Evolutionary conservation across 2,888 invertebrate genomes (phyloP).

Genomic region (Pristionchus entomophagus): DNA sequence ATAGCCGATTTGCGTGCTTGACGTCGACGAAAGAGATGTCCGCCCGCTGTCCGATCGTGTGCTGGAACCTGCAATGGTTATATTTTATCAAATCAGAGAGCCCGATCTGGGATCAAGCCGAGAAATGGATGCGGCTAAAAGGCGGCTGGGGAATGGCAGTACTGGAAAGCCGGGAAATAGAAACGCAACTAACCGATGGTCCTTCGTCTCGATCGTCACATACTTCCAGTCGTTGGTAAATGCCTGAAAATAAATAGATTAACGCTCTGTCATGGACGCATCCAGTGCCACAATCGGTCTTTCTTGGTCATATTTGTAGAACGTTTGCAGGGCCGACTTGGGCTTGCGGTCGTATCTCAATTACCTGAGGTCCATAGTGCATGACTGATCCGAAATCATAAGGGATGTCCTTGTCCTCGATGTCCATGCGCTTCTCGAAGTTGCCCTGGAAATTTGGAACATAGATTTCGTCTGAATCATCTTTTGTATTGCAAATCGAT

Average conservation of each 20-base stretch:
- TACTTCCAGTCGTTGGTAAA: constrained; percentile 64
- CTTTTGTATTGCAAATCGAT: too few species aligned
- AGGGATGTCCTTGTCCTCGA: constrained; percentile 59
- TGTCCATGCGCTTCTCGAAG: constrained; percentile 61
- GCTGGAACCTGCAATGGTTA: constrained; percentile 53
- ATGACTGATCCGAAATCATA: constrained; percentile 66
- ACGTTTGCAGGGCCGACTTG: too few species aligned
- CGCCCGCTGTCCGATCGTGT: constrained; percentile 66
- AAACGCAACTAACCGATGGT: too few species aligned
- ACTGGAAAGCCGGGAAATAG: too few species aligned
- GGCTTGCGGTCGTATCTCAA: too few species aligned
- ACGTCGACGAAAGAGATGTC: constrained; percentile 67
- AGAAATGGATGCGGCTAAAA: too few species aligned
- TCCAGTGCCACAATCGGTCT: too few species aligned
- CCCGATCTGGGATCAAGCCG: too few species aligned
- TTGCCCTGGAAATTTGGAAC: constrained; percentile 54
- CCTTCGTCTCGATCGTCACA: constrained; percentile 65
- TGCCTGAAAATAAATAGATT: constrained; percentile 55
- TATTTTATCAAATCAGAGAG: too few species aligned
- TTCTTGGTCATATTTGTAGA: not conserved
- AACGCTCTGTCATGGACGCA: not conserved
- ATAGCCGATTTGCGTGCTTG: constrained; percentile 63
- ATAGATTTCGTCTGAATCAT: not conserved
- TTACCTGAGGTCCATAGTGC: constrained; percentile 63
- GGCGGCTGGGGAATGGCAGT: too few species aligned